Evolutionary conservation across 1,140 invertebrate species (phyloP), one percentile per base, ranked within the genome.

Genomic region (Neodiprion virginianus): DNA sequence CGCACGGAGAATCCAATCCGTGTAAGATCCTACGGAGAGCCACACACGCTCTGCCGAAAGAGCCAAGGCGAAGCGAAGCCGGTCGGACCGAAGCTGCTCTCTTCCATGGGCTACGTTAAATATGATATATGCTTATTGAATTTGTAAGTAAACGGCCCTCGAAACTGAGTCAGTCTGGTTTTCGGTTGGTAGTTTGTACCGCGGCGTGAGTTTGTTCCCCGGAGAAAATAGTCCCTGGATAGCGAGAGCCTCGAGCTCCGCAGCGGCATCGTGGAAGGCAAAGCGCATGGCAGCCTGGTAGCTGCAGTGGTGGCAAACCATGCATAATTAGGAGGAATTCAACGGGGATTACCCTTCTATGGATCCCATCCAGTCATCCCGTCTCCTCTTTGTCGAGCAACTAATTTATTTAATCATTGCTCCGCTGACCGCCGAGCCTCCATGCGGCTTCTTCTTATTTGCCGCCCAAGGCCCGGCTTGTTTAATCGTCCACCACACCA

Each of bases 321-420:
- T 87, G 85, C 85, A 87, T 87, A 87, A 87, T 87, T 87, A 87
- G 81, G 83, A 86, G 81, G 85, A 86, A 86, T 87, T 86, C 85
- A 87, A 83, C 81, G 79, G 81, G 85, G 84, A 87, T 87, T 87
- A 86, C 84, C 83, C 82, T 84, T 81, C 79, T 85, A 83, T 78
- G 84, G 80, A 86, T 83, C 86, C 83, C 81, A 82, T 82, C 85
- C 82, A 85, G 85, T 86, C 86, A 86, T 86, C 83, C 78, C 21
- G 40, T 12, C 82, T 80, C 83, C 83, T 84, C 83, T 87, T 86
- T 87, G 84, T 86, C 82, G 83, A 85, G 84, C 80, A 86, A 86
- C 85, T 86, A 85, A 86, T 86, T 86, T 86, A 86, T 86, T 85
- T 86, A 85, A 86, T 86, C 83, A 84, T 86, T 84, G 79, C 81